phyloP scores from a whole-genome alignment of 2,888 invertebrate species.

The Philaethria dido region DNA sequence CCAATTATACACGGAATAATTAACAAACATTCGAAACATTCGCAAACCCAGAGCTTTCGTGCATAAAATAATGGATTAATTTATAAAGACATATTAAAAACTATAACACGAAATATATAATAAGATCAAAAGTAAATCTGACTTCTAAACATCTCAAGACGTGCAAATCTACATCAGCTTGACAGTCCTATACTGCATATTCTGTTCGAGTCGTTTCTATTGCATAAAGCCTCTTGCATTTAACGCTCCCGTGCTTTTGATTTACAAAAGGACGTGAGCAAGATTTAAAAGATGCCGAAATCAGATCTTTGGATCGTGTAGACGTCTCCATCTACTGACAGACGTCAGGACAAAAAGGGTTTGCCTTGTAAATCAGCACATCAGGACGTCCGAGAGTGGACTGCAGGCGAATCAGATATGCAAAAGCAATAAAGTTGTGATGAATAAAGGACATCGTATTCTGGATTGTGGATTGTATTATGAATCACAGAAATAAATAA shows the following conservation, averaged over 20 bases:
- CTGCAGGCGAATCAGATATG: constrained; percentile 62
- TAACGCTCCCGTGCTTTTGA: constrained; percentile 45
- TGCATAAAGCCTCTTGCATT: constrained; percentile 39
- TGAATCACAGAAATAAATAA: neutral
- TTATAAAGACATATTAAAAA: constrained; percentile 14
- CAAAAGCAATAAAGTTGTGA: constrained; percentile 56
- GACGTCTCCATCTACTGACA: constrained; percentile 73
- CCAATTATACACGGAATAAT: neutral
- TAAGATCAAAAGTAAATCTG: constrained; percentile 16
- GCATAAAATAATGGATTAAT: constrained; percentile 12
- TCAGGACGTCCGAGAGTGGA: constrained; percentile 52
- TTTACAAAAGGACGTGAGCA: constrained; percentile 44
- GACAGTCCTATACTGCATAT: constrained; percentile 18
- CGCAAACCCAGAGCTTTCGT: neutral
- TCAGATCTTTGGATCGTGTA: constrained; percentile 64
- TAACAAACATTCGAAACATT: neutral
- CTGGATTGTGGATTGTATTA: constrained; percentile 8
- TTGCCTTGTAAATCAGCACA: constrained; percentile 76
- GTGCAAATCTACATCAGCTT: constrained; percentile 24
- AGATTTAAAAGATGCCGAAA: constrained; percentile 76
- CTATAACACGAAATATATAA: neutral
- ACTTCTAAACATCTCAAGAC: constrained; percentile 26
- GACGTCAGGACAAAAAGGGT: constrained; percentile 66
- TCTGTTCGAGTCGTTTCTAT: constrained; percentile 32
- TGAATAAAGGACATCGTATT: constrained; percentile 43